phyloP scores from a whole-genome alignment of 2,113 vertebrate genomes.

The Strix uralensis region DNA sequence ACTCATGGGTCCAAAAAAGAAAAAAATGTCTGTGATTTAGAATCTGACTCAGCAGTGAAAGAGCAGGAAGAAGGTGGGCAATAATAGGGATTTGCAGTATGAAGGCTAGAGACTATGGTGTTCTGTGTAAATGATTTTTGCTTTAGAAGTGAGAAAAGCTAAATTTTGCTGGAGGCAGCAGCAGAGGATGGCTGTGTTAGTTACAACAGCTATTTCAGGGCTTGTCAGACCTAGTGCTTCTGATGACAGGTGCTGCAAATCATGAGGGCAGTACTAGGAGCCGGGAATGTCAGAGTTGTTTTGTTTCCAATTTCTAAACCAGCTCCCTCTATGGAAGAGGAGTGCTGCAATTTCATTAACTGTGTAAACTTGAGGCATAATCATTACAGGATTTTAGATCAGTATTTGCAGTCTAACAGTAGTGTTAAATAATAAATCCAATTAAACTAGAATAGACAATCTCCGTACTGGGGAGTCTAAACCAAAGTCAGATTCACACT shows the following conservation, averaged over 20 bases:
- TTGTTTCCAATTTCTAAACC: not conserved
- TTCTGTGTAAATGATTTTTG: not conserved
- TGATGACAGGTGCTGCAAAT: not conserved
- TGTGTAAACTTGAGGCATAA: not conserved
- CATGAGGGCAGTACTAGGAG: not conserved
- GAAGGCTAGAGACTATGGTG: not conserved
- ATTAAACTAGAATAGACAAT: not conserved
- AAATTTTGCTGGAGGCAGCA: not conserved
- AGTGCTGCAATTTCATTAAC: not conserved
- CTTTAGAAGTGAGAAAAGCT: not conserved
- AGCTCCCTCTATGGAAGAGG: not conserved
- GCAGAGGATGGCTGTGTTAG: not conserved
- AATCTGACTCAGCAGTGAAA: not conserved
- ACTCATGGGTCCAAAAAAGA: not conserved
- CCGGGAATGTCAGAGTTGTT: not conserved
- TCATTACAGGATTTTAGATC: not conserved
- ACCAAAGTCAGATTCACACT: not conserved
- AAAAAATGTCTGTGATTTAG: not conserved
- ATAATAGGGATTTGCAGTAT: not conserved
- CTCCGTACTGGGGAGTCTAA: rapidly evolving
- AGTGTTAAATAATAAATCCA: not conserved
- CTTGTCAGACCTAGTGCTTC: not conserved
- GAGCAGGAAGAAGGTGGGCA: not conserved
- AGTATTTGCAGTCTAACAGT: not conserved
- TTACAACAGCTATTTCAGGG: not conserved